Evolutionary conservation across 1,140 invertebrate genomes (phyloP).

Genomic region (Arctopsyche grandis): DNA sequence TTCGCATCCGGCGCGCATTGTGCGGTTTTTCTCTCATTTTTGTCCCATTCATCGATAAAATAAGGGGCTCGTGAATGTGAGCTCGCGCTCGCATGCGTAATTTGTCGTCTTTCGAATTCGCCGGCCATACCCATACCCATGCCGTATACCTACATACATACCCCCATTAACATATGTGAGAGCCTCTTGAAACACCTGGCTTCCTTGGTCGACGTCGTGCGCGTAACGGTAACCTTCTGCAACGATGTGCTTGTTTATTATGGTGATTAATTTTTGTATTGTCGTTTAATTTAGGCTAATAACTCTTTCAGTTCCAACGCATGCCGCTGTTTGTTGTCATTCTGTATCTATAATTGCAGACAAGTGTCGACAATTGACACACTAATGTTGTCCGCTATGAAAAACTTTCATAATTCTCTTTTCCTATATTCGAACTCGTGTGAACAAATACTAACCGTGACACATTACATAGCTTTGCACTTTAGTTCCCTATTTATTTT

Average conservation of each 20-base stretch:
- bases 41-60: slow-evolving; percentile 41
- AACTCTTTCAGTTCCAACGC: too few relatives aligned
- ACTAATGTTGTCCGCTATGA: too few relatives aligned
- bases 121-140: not conserved
- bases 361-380: too few relatives aligned
- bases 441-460: too few relatives aligned
- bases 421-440: too few relatives aligned
- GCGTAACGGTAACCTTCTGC: not conserved
- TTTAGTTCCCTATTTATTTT: too few relatives aligned
- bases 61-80: slow-evolving; percentile 5
- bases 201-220: not conserved
- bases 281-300: too few relatives aligned
- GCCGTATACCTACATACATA: not conserved
- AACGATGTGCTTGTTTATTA: not conserved
- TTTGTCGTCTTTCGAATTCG: slow-evolving; percentile 28
- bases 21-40: slow-evolving; percentile 20
- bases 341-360: too few relatives aligned
- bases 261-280: too few relatives aligned
- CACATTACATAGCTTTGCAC: too few relatives aligned
- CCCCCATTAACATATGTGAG: slow-evolving; percentile 13
- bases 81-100: slow-evolving; percentile 24
- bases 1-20: not conserved
- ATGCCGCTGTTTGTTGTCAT: too few relatives aligned
- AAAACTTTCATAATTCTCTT: too few relatives aligned
- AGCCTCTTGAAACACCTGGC: slow-evolving; percentile 8